Percentiles rank a stretch among this genome's conserved stretches.
Evolutionary conservation across 2,888 invertebrate genomes (phyloP).

Genomic region (Pterobdella sp.): DNA sequence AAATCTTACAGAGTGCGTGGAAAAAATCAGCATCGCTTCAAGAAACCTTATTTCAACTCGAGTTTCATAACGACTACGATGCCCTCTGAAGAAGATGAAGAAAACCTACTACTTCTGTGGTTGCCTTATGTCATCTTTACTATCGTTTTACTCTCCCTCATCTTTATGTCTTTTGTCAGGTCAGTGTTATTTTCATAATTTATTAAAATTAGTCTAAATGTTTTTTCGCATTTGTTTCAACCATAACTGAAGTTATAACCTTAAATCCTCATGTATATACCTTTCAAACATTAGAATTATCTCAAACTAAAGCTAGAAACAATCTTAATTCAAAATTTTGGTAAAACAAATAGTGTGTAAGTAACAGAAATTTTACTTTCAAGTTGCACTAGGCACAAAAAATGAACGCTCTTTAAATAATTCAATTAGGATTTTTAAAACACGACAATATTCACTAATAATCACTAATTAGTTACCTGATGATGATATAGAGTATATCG

Average conservation of each 20-base stretch:
- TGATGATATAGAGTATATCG: too few relatives aligned
- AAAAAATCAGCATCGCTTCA: background rate
- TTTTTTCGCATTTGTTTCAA: background rate
- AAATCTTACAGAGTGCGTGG: background rate
- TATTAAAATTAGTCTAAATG: background rate
- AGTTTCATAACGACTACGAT: background rate
- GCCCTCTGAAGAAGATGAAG: background rate
- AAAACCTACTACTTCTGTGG: slow-evolving; percentile 26
- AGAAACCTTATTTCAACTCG: background rate
- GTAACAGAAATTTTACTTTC: too few relatives aligned
- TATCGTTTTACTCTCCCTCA: slow-evolving; percentile 28
- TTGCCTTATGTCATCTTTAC: slow-evolving; percentile 31
- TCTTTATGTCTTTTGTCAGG: slow-evolving; percentile 30
- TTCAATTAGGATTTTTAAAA: too few relatives aligned
- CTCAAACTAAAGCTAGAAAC: too few relatives aligned
- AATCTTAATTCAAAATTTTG: too few relatives aligned
- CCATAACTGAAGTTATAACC: background rate
- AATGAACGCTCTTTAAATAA: too few relatives aligned
- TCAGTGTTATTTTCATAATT: background rate
- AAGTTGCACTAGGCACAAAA: too few relatives aligned
- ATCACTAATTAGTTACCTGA: too few relatives aligned
- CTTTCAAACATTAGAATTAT: too few relatives aligned
- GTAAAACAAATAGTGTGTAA: too few relatives aligned
- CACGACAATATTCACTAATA: too few relatives aligned
- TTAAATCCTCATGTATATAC: too few relatives aligned